These are phyloP conservation scores for Hylaea fasciaria DNA, from an alignment of 2,888 invertebrate species.

Conservation along the genomic window DNA sequence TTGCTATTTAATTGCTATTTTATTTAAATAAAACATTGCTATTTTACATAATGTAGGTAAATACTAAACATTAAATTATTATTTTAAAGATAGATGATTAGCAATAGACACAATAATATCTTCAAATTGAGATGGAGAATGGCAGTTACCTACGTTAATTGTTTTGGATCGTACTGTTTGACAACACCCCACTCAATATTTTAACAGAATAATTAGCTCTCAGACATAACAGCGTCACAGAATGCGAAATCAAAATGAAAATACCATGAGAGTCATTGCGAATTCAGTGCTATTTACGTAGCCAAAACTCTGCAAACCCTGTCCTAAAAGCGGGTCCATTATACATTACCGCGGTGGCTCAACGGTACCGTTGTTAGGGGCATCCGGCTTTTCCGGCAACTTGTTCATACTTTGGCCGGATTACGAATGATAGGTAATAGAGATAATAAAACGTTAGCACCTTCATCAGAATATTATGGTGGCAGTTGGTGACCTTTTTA, in stretches of 20 bases:
- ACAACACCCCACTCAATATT: not conserved
- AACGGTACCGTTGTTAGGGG: not conserved
- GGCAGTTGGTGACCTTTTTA: too few species aligned
- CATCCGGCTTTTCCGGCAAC: not conserved
- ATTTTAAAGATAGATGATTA: too few species aligned
- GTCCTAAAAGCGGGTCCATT: constrained; percentile 32
- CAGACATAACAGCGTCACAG: not conserved
- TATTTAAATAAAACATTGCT: too few species aligned
- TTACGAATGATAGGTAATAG: not conserved
- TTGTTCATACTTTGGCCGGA: constrained; percentile 1
- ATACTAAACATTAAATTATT: too few species aligned
- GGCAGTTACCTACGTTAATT: too few species aligned
- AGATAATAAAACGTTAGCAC: not conserved
- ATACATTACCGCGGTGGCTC: constrained; percentile 34
- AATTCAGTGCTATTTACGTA: constrained; percentile 32
- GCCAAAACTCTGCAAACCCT: constrained; percentile 31
- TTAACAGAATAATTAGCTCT: constrained; percentile 2
- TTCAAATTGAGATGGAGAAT: too few species aligned
- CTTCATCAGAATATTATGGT: too few species aligned
- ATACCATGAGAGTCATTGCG: constrained; percentile 23
- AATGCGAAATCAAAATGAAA: constrained; percentile 21
- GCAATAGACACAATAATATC: too few species aligned
- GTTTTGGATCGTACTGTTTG: not conserved
- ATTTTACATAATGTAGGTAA: too few species aligned
- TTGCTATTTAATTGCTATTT: too few species aligned